Evolutionary conservation across 2,797 vertebrate species (phyloP), one percentile per base, ranked within the genome.

Genomic region (Argya squamiceps): DNA sequence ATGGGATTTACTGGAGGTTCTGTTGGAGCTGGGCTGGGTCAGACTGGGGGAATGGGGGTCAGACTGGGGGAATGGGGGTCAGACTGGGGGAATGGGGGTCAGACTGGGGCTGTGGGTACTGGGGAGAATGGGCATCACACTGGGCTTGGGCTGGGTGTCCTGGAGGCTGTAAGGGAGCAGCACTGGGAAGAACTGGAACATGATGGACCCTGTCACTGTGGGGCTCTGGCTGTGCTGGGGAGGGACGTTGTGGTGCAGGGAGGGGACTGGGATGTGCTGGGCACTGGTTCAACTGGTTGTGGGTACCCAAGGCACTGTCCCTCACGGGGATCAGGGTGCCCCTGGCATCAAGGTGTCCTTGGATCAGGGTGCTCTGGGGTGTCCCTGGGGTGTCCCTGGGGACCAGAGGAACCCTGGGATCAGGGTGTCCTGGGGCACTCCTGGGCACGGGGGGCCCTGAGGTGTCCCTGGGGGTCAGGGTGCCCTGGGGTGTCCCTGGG

Each of bases 321-420:
- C 22, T 26, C 9, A 32, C 0, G 0, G 39, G 41, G 36, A 26
- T 36, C 18, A 27, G 34, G 17, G 52, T 46, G 53, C 8, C 15
- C 32, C 12, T 10, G 34, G 27, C 34, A 52, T 13, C 24, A 21
- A 30, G 43, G 43, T 30, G 6, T 68, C 63, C 62, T 53, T 68
- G 37, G 39, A 16, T 43, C 29, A 22, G 60, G 16, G 43, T 60
- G 39, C 23, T 37, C 50, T 49, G 69, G 6, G 17, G 13, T 43
- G 36, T 32, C 13, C n/a, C 32, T 39, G 55, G 47, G 74, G 37
- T n/a, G n/a, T n/a, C n/a, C n/a, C n/a, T n/a, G n/a, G n/a, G n/a
- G n/a, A n/a, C 24, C 52, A 13, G 27, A 8, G 20, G 36, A 22
- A 23, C 14, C 18, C 37, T 17, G 5, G 4, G 39, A 12, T 14